Evolutionary conservation across 2,888 invertebrate genomes (phyloP).

Genomic region (Muschampia plurimacula): DNA sequence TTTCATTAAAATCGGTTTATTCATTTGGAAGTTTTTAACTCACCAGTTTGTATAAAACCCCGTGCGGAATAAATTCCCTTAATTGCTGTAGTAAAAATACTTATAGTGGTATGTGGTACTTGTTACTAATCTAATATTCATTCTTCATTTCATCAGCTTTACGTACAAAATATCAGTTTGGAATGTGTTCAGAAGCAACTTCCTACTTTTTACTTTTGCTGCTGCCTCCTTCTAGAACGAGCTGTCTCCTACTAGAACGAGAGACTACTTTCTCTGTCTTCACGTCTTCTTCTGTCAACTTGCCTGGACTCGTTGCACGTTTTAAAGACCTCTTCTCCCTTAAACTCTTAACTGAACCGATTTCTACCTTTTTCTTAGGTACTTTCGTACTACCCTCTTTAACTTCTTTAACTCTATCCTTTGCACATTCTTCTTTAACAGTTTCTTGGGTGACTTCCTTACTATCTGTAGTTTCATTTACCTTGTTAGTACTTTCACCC

Average conservation of each 20-base stretch:
- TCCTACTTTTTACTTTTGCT: too few relatives aligned
- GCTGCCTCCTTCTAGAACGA: not conserved
- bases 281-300: constrained; percentile 49
- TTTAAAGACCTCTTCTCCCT: constrained; percentile 54
- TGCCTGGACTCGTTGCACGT: constrained; percentile 69
- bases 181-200: too few relatives aligned
- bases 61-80: too few relatives aligned
- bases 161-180: too few relatives aligned
- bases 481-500: constrained; percentile 23
- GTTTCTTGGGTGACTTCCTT: constrained; percentile 30
- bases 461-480: constrained; percentile 15
- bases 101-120: too few relatives aligned
- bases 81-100: too few relatives aligned
- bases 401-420: constrained; percentile 17
- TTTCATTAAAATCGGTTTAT: too few relatives aligned
- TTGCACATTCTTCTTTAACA: not conserved
- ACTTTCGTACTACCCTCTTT: constrained; percentile 35
- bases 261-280: constrained; percentile 40
- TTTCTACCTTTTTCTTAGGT: constrained; percentile 40
- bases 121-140: too few relatives aligned
- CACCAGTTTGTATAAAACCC: too few relatives aligned
- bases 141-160: too few relatives aligned
- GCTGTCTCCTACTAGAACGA: constrained; percentile 48
- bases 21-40: too few relatives aligned
- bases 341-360: constrained; percentile 41